Base-by-base conservation (phyloP, 1,140 invertebrate genomes). In the Lepidotrigona ventralis region DNA sequence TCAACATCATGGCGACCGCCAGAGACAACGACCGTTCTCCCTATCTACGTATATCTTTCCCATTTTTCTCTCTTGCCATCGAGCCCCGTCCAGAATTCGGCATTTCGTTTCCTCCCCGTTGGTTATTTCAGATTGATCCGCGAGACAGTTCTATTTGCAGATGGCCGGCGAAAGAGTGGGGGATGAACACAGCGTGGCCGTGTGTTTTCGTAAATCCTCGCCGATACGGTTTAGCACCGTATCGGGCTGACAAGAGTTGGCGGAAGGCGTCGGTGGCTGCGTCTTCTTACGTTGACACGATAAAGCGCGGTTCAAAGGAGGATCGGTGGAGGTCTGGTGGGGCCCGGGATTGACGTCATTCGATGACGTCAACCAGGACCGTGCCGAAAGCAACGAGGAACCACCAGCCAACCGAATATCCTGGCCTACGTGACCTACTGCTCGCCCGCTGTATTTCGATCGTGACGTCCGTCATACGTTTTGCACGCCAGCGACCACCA, bases 331-430 rank as follows among this genome's bases (percentile, higher is more conserved):
- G 39, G 69, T 64, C 85, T 76, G 85, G 81, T 76, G 88, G 87
- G 87, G 68, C 78, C 82, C 79, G 84, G 88, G 83, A 91, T 92
- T 92, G 91, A 92, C 91, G 91, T 92, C 91, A 91, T 90, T 86
- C 75, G 54, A 87, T 92, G 91, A 92, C 91, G 91, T 92, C 91
- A 92, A 92, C 76, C 91, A 92, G 90, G 85, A 80, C 75, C 88
- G 91, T 92, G 82, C 68, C 75, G 76, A 85, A 86, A 84, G 70
- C 72, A 39, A 51, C 26, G 46, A 85, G 83, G 79, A 79, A 83
- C 88, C 83, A 75, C 54, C 39, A 80, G 21, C 51, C 81, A 66
- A 21, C 53, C 60, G 70, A 72, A 83, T 53, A 69, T 77, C 68
- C 82, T 84, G 76, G 6, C 53, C 39, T 73, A 68, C 70, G 77